Evolutionary conservation across 2,888 invertebrate species (phyloP), one percentile per base, ranked within the genome.

Genomic region (Cryptus viduatorius): DNA sequence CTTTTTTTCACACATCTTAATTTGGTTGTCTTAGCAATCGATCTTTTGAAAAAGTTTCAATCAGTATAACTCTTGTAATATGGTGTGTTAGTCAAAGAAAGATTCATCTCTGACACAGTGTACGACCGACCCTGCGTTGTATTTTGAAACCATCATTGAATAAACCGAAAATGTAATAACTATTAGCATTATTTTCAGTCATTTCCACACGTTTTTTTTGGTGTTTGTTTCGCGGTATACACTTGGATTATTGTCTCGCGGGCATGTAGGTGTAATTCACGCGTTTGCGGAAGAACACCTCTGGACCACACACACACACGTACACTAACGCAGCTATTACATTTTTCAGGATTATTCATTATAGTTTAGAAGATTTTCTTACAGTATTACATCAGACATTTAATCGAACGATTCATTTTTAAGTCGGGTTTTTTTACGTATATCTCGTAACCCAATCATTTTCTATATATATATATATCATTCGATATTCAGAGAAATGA

Each of bases 101-200:
- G 48, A 86, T 85, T 89, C 87, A 68, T 88, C 87, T 89, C 89
- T 87, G 87, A 89, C 91, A 89, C 88, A 86, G 89, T 93, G 90
- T 91, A 92, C 90, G 87, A 88, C 90, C 88, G 87, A 88, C 90
- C 88, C 90, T 90, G 89, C 88, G 90, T 91, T 92, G 92, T 93
- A 93, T 89, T 90, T 90, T 89, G 86, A 88, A 78, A 76, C 46
- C 88, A 89, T 91, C 88, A 89, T 89, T 91, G 88, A 93, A 93
- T 93, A 92, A 92, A 92, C 88, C 88, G 88, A 90, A 77, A 91
- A 89, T 91, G 89, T 88, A 89, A 84, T 78, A 80, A 83, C 14
- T 64, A 44, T 76, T 75, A 16, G 48, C 42, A 50, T 72, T 73
- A 79, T 75, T 76, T 79, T 53, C 46, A 53, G 42, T 75, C 73